Evolutionary conservation across 2,797 vertebrate species (phyloP).

Genomic region (Pachyuromys duprasi): DNA sequence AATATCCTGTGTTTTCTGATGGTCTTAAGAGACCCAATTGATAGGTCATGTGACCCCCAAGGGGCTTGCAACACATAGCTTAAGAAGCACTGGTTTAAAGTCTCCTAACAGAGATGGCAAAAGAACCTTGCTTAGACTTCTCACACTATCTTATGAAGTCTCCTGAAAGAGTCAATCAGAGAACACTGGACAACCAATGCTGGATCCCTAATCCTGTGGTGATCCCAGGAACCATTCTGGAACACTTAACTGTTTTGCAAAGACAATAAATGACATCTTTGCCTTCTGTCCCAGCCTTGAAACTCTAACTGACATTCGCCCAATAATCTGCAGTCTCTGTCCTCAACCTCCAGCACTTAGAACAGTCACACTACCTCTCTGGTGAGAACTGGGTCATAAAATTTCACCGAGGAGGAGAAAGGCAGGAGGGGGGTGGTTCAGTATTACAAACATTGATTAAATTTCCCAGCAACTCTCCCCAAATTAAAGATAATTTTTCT

Average conservation of each 20-base stretch:
- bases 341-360: slow-evolving; percentile 34
- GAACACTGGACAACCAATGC: neutral
- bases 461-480: slow-evolving; percentile 67
- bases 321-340: neutral
- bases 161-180: neutral
- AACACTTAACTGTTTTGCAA: neutral
- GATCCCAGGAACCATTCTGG: neutral
- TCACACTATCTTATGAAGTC: neutral
- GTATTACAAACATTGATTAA: slow-evolving; percentile 77
- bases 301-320: neutral
- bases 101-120: neutral
- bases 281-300: neutral
- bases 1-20: neutral
- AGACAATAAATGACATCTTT: neutral
- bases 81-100: neutral
- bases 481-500: slow-evolving; percentile 79
- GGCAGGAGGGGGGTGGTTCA: slow-evolving; percentile 62
- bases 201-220: neutral
- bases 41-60: neutral
- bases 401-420: slow-evolving; percentile 68
- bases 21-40: neutral
- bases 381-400: slow-evolving; percentile 72
- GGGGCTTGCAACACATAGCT: neutral
- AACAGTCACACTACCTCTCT: slow-evolving; percentile 1
- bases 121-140: neutral